These are phyloP conservation scores for Dolichopus griseipennis DNA, from an alignment of 2,888 invertebrate species.

Conservation along the genomic window DNA sequence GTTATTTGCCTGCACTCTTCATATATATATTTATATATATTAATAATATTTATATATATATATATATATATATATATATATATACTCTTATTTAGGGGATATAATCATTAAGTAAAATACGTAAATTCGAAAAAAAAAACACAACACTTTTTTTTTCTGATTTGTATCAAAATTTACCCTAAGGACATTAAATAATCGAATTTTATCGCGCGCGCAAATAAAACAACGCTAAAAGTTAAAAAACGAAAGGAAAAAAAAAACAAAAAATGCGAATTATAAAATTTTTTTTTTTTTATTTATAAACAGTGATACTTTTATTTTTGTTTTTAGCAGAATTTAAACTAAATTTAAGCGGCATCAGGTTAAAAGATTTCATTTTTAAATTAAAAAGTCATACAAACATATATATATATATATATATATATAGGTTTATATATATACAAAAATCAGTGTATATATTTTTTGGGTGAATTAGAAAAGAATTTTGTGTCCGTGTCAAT, in stretches of 20 bases:
- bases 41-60: no score
- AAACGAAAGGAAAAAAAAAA: background rate
- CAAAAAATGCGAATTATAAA: background rate
- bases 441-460: no score
- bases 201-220: background rate
- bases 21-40: no score
- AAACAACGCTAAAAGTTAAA: background rate
- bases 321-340: background rate
- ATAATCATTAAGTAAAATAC: background rate
- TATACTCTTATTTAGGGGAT: no score
- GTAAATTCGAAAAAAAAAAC: no score
- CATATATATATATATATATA: background rate
- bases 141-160: background rate
- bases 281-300: background rate
- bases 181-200: background rate
- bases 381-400: no score
- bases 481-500: no score
- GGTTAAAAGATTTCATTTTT: background rate
- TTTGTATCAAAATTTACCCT: background rate
- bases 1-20: no score
- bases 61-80: no score
- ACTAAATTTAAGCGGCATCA: background rate
- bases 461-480: no score
- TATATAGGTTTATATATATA: no score
- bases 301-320: background rate